A percentile compares a stretch with the other conserved stretches of the same genome.
These are phyloP conservation scores for Tricholaema leucomelas DNA, from an alignment of 2,113 vertebrate genomes.

Conservation along the genomic window DNA sequence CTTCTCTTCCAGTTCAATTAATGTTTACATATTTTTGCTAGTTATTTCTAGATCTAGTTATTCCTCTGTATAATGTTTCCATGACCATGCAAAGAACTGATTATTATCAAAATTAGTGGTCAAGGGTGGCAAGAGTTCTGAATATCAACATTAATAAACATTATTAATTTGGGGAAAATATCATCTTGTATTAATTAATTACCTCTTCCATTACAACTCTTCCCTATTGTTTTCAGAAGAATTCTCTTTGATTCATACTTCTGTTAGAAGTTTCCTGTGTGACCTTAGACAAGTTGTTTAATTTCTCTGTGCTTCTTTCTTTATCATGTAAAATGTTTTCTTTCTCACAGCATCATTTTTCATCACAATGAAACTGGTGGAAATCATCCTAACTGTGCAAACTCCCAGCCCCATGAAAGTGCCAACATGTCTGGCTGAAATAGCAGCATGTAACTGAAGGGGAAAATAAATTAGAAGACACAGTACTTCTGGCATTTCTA, in stretches of 20 bases:
- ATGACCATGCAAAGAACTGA: too few species aligned
- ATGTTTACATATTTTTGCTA: too few species aligned
- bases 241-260: neutral
- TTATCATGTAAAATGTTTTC: neutral
- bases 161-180: too few species aligned
- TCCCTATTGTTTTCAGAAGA: neutral
- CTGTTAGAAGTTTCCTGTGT: neutral
- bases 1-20: too few species aligned
- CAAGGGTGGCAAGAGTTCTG: too few species aligned
- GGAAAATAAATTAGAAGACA: neutral
- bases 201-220: too few species aligned
- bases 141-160: too few species aligned
- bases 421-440: neutral
- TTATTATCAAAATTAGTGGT: too few species aligned
- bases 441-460: neutral
- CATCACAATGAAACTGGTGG: neutral
- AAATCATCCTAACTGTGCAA: neutral
- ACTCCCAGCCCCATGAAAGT: neutral
- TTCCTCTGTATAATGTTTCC: too few species aligned
- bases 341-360: neutral
- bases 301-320: neutral
- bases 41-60: too few species aligned
- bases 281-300: neutral
- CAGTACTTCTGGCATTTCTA: conserved; percentile 42
- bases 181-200: too few species aligned